phyloP scores from a whole-genome alignment of 2,797 vertebrate species.

The Leptodactylus fallax region DNA sequence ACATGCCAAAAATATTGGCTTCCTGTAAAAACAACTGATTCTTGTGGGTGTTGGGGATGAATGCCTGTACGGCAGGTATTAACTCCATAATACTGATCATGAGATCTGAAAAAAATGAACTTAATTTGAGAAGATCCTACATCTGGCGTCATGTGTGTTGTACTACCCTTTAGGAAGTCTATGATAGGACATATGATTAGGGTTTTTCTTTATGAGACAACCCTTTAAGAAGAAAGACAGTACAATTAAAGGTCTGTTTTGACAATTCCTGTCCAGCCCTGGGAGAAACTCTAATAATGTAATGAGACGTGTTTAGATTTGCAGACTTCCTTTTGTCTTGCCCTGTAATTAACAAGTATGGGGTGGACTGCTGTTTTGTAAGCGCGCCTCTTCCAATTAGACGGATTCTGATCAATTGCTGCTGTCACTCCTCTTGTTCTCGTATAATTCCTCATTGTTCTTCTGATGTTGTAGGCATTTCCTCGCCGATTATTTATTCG shows the following conservation, averaged over 20 bases:
- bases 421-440: conserved; percentile 23
- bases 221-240: neutral
- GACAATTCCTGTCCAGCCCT: neutral
- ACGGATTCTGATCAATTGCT: conserved; percentile 39
- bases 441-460: conserved; percentile 47
- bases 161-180: no score
- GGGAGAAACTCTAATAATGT: neutral
- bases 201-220: no score
- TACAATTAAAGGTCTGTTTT: neutral
- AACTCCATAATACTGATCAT: no score
- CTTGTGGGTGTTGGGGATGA: no score
- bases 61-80: no score
- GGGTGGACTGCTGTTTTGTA: no score
- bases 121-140: no score
- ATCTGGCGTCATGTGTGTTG: no score
- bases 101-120: no score
- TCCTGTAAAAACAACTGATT: no score
- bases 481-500: conserved; percentile 32
- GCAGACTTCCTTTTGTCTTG: neutral
- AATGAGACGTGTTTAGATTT: neutral
- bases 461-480: conserved; percentile 39
- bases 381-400: conserved; percentile 12
- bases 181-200: no score
- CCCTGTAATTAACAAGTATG: neutral
- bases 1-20: no score